A percentile compares a stretch with the other conserved stretches of the same genome.
Conservation (phyloP, 2,113 vertebrate species). For the Rhea pennata region DNA sequence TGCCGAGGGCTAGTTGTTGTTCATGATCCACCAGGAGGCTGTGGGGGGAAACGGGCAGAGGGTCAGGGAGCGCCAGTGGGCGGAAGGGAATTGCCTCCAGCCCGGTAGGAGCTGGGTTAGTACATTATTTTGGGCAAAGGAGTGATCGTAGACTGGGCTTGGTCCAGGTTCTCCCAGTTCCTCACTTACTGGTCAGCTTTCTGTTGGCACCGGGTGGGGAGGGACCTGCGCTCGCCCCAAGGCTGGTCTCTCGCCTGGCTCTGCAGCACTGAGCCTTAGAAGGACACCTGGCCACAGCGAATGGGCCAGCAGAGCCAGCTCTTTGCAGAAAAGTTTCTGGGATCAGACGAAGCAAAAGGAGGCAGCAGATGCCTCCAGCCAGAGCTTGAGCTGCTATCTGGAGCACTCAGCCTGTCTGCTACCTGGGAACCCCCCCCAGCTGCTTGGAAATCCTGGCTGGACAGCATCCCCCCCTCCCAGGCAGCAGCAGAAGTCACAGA, state of each 20-base stretch:
- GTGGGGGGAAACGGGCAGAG: constrained; percentile 46
- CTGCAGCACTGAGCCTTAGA: neutral
- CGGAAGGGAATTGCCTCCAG: neutral
- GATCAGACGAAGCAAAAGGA: accelerated
- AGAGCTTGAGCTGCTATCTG: neutral
- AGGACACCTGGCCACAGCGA: neutral
- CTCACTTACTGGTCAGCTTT: accelerated
- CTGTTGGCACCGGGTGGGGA: accelerated
- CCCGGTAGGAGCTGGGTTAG: no score
- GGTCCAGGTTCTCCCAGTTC: neutral
- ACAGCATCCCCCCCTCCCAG: neutral
- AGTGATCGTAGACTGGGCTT: neutral
- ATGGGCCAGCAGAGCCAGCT: accelerated
- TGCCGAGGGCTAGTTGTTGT: constrained; percentile 83
- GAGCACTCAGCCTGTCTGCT: neutral
- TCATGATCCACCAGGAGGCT: constrained; percentile 98
- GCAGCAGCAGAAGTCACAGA: neutral
- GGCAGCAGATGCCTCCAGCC: neutral
- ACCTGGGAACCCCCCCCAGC: accelerated
- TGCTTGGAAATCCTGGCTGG: neutral
- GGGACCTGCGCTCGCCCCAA: accelerated
- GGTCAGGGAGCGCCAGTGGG: neutral
- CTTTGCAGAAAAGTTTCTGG: neutral
- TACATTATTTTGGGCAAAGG: neutral
- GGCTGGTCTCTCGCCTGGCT: neutral